phyloP scores from a whole-genome alignment of 2,113 vertebrate species.

The Zosterops borbonicus region DNA sequence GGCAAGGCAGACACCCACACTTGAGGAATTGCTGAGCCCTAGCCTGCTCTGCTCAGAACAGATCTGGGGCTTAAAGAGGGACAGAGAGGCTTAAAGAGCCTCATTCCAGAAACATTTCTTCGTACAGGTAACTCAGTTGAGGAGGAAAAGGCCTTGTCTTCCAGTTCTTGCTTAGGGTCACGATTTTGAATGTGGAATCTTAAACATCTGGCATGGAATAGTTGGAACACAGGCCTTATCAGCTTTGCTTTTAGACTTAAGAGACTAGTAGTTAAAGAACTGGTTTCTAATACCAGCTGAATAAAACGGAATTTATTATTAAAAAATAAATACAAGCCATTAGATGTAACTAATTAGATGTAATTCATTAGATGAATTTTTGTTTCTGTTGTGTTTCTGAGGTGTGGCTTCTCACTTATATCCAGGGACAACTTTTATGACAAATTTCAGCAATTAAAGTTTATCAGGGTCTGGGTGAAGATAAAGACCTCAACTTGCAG shows the following conservation, averaged over 20 bases:
- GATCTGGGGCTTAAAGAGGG: neutral
- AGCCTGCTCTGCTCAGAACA: neutral
- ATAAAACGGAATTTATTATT: neutral
- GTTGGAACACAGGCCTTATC: neutral
- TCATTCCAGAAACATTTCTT: neutral
- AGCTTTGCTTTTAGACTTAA: neutral
- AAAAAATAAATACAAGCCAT: neutral
- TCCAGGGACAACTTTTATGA: neutral
- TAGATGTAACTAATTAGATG: neutral
- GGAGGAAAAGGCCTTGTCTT: neutral
- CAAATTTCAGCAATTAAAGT: neutral
- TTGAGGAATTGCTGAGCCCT: neutral
- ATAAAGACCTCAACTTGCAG: neutral
- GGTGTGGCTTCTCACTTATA: neutral
- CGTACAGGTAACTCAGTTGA: neutral
- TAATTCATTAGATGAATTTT: neutral
- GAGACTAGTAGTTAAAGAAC: neutral
- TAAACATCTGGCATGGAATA: neutral
- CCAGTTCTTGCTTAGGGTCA: neutral
- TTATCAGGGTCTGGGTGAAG: neutral
- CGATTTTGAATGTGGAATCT: neutral
- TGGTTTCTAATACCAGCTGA: neutral
- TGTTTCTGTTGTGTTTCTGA: neutral
- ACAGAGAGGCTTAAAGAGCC: neutral
- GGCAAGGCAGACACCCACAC: accelerated